Evolutionary conservation across 2,797 vertebrate species (phyloP).

Genomic region (Muraenolepis orangiensis): DNA sequence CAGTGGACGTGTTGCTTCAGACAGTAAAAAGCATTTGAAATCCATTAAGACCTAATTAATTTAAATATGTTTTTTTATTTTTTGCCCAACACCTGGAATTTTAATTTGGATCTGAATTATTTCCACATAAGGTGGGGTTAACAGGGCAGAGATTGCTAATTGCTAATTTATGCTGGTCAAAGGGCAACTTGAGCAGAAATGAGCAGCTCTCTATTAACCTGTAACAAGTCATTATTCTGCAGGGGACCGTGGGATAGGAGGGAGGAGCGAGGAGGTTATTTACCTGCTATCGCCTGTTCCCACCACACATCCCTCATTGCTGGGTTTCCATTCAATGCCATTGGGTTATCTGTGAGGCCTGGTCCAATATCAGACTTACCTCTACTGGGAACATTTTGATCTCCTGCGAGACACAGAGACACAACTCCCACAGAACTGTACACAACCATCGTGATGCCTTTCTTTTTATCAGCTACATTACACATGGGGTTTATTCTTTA

Average conservation of each 20-base stretch:
- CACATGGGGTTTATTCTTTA: constrained; percentile 51
- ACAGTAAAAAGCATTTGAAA: constrained; percentile 49
- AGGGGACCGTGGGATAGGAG: constrained; percentile 13
- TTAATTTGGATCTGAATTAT: constrained; percentile 2
- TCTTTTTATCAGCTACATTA: constrained; percentile 59
- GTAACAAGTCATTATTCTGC: constrained; percentile 40
- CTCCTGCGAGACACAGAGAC: too few relatives aligned
- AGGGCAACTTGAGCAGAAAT: constrained; percentile 13
- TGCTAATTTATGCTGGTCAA: constrained; percentile 34
- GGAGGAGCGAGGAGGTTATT: not conserved
- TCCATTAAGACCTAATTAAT: constrained; percentile 41
- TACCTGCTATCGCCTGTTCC: constrained; percentile 33
- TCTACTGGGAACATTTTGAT: too few relatives aligned
- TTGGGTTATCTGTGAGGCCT: too few relatives aligned
- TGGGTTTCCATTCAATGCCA: not conserved
- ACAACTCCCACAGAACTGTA: constrained; percentile 15
- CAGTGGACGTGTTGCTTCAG: constrained; percentile 39
- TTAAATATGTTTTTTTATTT: constrained; percentile 25
- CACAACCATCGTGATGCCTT: constrained; percentile 59
- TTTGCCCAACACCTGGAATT: not conserved
- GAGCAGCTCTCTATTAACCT: constrained; percentile 29
- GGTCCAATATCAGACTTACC: too few relatives aligned
- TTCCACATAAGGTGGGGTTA: not conserved
- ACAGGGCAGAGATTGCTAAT: constrained; percentile 15
- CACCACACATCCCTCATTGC: constrained; percentile 18